These are phyloP conservation scores for Philaethria dido DNA, from an alignment of 2,888 invertebrate genomes.

Conservation along the genomic window DNA sequence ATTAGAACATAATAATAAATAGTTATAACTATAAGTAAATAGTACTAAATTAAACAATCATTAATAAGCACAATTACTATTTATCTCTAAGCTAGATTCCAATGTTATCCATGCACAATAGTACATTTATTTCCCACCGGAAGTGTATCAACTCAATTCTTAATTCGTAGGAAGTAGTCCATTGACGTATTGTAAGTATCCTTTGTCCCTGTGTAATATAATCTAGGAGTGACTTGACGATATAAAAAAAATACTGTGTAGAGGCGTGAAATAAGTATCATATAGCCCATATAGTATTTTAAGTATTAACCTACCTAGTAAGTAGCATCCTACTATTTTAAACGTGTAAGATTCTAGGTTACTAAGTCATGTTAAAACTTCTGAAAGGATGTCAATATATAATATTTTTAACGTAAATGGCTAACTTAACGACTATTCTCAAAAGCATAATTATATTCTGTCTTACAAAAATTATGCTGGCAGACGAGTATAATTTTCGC, in stretches of 20 bases:
- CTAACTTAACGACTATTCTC: no score
- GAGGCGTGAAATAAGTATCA: constrained; percentile 5
- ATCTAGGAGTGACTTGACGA: constrained; percentile 19
- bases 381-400: no score
- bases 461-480: no score
- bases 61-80: not conserved
- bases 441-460: no score
- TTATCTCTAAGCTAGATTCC: not conserved
- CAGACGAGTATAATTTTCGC: no score
- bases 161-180: constrained; percentile 24
- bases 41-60: no score
- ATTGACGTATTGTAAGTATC: constrained; percentile 21
- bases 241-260: constrained; percentile 1
- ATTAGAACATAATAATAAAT: not conserved
- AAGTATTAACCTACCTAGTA: no score
- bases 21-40: no score
- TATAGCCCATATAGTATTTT: not conserved
- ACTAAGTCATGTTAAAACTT: no score
- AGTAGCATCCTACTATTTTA: no score
- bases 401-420: no score
- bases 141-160: constrained; percentile 18
- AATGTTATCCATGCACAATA: constrained; percentile 2
- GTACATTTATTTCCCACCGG: constrained; percentile 22
- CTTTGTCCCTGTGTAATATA: constrained; percentile 12
- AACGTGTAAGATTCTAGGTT: no score